Base-by-base conservation (phyloP, 2,113 vertebrate species). In the Rallus limicola region DNA sequence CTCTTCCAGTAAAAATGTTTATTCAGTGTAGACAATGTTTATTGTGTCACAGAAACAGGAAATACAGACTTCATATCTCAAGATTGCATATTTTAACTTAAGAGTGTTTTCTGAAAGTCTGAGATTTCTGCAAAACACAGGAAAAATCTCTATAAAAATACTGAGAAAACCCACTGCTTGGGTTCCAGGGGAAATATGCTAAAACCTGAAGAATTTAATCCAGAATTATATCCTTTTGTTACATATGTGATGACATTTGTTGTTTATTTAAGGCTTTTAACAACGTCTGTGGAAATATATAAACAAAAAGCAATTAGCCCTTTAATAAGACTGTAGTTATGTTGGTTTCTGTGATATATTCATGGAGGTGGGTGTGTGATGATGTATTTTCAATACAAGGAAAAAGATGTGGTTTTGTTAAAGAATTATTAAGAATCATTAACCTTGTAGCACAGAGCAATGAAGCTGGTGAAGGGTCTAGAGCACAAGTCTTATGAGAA, bases 1-100 rank as follows among this genome's bases (percentile, higher is more conserved):
- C 19, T 95, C 58, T 97, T 87, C 83, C 91, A 95, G 81, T 95
- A 92, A 92, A 89, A 95, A 93, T 95, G 79, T 92, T 96, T 96
- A 96, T 95, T 84, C 86, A 44, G 20, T 77, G 56, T 71, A 89
- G 58, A 86, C 80, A 85, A 82, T 93, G 93, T 97, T 97, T 95
- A 95, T 89, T 89, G 48, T 92, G 74, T 71, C 63, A 79, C 65
- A 89, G 62, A 90, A 93, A 95, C 93, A 97, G 96, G 96, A 97
- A 96, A 92, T 79, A 94, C 76, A 86, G 74, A 72, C 74, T 95
- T 89, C 48, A 15, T 93, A 89, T 96, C 83, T 89, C 52, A 79
- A 88, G 87, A 93, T 0, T 68, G 92, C 74, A 56, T 96, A 91
- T 83, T 95, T 95, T 94, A 74, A 70, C 48, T 71, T 44, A 81